Evolutionary conservation across 2,888 invertebrate species (phyloP), one percentile per base, ranked within the genome.

Genomic region (Psylliodes chrysocephalus): DNA sequence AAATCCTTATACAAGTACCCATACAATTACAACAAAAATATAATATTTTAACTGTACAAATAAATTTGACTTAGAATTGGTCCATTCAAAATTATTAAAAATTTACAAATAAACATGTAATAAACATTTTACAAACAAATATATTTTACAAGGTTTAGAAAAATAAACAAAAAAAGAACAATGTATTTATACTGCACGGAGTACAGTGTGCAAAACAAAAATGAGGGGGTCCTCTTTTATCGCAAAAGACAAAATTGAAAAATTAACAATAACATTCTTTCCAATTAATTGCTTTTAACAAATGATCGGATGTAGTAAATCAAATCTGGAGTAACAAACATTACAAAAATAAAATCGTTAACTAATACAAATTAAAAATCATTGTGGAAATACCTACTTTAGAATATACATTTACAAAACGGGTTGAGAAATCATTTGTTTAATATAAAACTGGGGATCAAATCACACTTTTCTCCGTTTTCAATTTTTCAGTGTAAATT

Each of bases 161-260:
- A 61, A 60, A n/a, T n/a, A 54, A 59, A 57, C 44, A 52, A 52
- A 56, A n/a, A n/a, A n/a, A n/a, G 38, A 63, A 61, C 42, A 63
- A 64, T 59, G 33, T 55, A 60, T 53, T 68, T 68, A 68, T 62
- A 62, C 68, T 68, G 68, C 51, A 70, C 57, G n/a, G 35, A 10
- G 57, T 64, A 66, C 66, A 66, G 63, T 66, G 53, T 17, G 25
- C 55, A 67, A 61, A 64, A 69, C 17, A 53, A 14, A 35, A 2
- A 14, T 2, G 22, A 22, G 2, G 14, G 35, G 35, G 14, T 35
- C 35, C 14, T 35, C 14, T 22, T 35, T 35, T 35, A 35, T 35
- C 35, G 7, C 33, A 6, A 33, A 33, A 35, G 35, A 35, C 4
- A 22, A 35, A 12, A n/a, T n/a, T n/a, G n/a, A n/a, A n/a, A n/a